These are phyloP conservation scores for Astropecten irregularis DNA, from an alignment of 53 echinoderm and acorn worm genomes.

Conservation along the genomic window DNA sequence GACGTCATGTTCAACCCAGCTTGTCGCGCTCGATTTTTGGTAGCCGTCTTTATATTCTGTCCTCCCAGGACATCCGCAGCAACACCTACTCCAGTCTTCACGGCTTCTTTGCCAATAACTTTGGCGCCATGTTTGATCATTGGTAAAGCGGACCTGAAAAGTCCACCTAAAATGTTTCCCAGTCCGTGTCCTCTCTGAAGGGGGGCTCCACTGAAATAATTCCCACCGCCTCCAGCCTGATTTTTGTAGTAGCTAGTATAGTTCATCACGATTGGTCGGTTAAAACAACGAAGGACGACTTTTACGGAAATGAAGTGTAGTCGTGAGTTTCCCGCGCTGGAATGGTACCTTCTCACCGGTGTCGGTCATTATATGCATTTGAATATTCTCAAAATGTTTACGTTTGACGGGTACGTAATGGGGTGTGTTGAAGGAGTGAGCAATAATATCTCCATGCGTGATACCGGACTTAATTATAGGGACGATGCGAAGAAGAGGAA, in stretches of 20 bases:
- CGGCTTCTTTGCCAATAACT: conserved; percentile 10
- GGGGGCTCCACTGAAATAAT: background rate
- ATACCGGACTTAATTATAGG: conserved; percentile 9
- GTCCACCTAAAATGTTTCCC: conserved; percentile 27
- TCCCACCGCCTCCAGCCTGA: conserved; percentile 36
- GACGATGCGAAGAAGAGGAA: conserved; percentile 56
- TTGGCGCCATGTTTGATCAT: conserved; percentile 35
- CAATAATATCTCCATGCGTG: conserved; percentile 42
- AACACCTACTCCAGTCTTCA: conserved; percentile 30
- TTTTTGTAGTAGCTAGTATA: conserved; percentile 13
- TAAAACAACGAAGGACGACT: background rate
- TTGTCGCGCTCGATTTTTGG: background rate
- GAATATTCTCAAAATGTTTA: conserved; percentile 54
- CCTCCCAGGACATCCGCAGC: conserved; percentile 19
- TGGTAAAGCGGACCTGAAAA: conserved; percentile 35
- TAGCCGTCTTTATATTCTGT: background rate
- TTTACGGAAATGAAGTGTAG: conserved; percentile 72
- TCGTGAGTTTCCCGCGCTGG: conserved; percentile 64
- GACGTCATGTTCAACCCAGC: background rate
- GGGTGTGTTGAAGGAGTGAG: conserved; percentile 47
- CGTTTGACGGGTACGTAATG: conserved; percentile 66
- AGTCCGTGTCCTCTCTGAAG: conserved; percentile 29
- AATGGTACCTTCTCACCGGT: conserved; percentile 62
- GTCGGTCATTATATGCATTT: conserved; percentile 70
- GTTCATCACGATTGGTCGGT: background rate